A percentile compares a stretch with the other conserved stretches of the same genome.
Evolutionary conservation across 2,113 vertebrate species (phyloP).

Genomic region (Ia io): DNA sequence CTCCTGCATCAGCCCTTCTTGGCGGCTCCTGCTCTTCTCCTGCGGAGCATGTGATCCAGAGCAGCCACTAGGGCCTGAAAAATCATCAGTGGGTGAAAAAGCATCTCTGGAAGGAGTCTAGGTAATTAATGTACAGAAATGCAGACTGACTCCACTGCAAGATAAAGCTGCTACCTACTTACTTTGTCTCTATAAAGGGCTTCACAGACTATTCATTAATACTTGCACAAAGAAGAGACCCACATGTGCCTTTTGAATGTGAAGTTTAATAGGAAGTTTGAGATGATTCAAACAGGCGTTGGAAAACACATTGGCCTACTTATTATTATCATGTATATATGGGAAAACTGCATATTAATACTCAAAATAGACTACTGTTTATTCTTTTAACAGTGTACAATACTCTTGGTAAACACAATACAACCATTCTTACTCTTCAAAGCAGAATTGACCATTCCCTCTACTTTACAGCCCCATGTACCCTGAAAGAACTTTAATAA

Average conservation of each 20-base stretch:
- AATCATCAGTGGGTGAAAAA: not conserved
- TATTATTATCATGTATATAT: not conserved
- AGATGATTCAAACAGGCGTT: not conserved
- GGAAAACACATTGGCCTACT: not conserved
- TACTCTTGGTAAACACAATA: not conserved
- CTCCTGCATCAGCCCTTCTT: not conserved
- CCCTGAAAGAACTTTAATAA: not conserved
- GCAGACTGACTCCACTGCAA: not conserved
- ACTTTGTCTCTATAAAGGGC: not conserved
- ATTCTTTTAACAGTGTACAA: not conserved
- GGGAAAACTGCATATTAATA: slow-evolving; percentile 6
- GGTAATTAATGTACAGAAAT: not conserved
- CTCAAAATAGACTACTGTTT: not conserved
- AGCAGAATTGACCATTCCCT: not conserved
- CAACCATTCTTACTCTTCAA: not conserved
- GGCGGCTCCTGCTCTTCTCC: not conserved
- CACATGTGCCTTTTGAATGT: not conserved
- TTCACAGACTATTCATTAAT: not conserved
- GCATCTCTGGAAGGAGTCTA: not conserved
- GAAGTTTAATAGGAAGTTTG: not conserved
- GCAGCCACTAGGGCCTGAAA: not conserved
- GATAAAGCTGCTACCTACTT: not conserved
- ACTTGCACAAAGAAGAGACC: not conserved
- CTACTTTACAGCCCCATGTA: not conserved
- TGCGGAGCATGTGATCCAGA: not conserved